Conservation (phyloP, 2,113 vertebrate genomes). For the Spizaetus ornatus region DNA sequence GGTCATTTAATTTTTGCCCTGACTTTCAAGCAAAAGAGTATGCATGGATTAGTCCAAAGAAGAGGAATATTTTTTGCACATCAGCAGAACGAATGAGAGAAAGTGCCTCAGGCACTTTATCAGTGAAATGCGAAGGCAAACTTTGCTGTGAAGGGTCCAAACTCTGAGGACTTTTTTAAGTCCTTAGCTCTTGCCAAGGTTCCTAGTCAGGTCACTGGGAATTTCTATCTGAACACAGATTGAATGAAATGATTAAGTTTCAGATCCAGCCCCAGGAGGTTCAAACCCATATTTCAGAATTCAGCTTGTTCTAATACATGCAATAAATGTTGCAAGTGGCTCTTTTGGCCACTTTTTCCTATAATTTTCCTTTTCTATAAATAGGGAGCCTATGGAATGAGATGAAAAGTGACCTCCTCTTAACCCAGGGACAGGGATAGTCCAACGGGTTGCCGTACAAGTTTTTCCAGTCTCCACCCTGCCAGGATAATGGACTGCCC, state of each 20-base stretch:
- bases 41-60: background rate
- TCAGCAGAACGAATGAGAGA: background rate
- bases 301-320: background rate
- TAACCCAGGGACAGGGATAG: background rate
- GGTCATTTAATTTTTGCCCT: background rate
- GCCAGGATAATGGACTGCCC: background rate
- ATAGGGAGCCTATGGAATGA: background rate
- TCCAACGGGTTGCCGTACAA: background rate
- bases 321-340: background rate
- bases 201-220: background rate
- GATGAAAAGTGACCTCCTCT: background rate
- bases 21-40: background rate
- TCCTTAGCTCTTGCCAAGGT: background rate
- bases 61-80: background rate
- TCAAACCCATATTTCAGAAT: background rate
- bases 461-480: conserved; percentile 23
- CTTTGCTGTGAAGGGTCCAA: background rate
- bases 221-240: background rate
- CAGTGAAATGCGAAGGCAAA: background rate
- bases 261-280: background rate
- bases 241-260: background rate
- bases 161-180: background rate
- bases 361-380: background rate
- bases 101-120: background rate
- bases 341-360: background rate